Evolutionary conservation across 2,113 vertebrate species (phyloP).

Genomic region (Leucopsar rothschildi): DNA sequence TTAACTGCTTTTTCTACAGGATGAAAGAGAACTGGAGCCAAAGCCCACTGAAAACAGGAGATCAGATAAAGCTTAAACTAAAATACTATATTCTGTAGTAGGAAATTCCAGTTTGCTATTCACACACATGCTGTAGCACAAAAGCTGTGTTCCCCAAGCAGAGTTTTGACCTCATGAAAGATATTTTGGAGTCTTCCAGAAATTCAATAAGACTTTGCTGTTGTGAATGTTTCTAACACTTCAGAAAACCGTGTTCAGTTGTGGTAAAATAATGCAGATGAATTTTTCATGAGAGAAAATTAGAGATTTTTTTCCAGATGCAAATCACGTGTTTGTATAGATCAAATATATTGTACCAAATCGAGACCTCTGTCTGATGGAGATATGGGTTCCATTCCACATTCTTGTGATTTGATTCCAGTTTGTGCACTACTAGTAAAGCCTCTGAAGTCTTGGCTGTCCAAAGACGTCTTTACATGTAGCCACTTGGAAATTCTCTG

Average conservation of each 20-base stretch:
- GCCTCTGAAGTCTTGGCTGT: not conserved
- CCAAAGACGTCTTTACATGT: not conserved
- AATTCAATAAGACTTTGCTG: not conserved
- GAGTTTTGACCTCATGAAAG: not conserved
- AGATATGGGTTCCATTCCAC: not conserved
- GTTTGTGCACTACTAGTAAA: not conserved
- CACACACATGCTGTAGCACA: not conserved
- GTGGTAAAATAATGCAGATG: not conserved
- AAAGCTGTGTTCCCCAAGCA: not conserved
- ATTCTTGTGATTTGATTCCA: not conserved
- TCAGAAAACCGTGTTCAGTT: not conserved
- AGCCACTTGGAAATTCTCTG: not conserved
- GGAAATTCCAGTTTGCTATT: not conserved
- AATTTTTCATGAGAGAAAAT: not conserved
- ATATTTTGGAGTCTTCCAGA: not conserved
- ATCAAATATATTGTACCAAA: not conserved
- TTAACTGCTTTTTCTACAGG: constrained; percentile 4
- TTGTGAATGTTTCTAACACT: not conserved
- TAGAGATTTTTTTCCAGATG: not conserved
- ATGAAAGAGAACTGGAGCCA: not conserved
- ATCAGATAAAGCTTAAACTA: not conserved
- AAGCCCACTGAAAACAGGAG: not conserved
- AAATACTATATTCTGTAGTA: not conserved
- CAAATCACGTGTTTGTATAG: not conserved
- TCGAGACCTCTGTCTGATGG: not conserved